Base-by-base conservation (phyloP, 2,797 vertebrate species). In the Sparidentex hasta region DNA sequence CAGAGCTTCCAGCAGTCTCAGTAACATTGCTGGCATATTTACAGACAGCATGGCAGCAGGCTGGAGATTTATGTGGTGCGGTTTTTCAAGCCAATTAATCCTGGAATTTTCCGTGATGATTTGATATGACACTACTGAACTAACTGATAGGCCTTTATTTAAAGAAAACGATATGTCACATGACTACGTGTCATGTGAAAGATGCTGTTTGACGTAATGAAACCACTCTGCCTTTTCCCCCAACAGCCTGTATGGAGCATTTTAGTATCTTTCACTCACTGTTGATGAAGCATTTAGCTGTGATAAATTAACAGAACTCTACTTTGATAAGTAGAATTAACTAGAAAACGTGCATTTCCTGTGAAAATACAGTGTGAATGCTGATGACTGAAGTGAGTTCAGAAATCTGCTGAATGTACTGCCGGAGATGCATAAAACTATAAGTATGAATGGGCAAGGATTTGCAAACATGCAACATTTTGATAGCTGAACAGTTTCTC, bases 1-100 rank as follows among this genome's bases (percentile, higher is more conserved):
- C 1, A 0, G 52, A 64, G 63, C 48, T 57, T 62, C 59, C 70
- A 74, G 62, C 41, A 46, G 65, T 50, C 41, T 20, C 64, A 27
- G 17, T 3, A 17, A 25, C 14, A 12, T 20, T 1, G 16, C 25
- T 44, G 52, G 16, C 18, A 67, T 14, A 29, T 43, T 56, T 21
- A 43, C 21, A 57, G 55, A 50, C 7, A 18, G 2, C 18, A 23
- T 3, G n/a, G 27, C 17, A 50, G 57, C 29, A 41, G 23, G 11
- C 16, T 33, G 13, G n/a, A 41, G 23, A 51, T 18, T 65, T 47
- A 27, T 14, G n/a, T 3, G 13, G 14, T 46, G 11, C 7, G 29
- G 21, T 17, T 50, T 21, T n/a, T 59, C 23, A 14, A 27, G 38
- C 12, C 11, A 11, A 33, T 27, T 58, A 20, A 58, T 48, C 2